Evolutionary conservation across 2,888 invertebrate genomes (phyloP).

Genomic region (Lasioglossum vierecki): DNA sequence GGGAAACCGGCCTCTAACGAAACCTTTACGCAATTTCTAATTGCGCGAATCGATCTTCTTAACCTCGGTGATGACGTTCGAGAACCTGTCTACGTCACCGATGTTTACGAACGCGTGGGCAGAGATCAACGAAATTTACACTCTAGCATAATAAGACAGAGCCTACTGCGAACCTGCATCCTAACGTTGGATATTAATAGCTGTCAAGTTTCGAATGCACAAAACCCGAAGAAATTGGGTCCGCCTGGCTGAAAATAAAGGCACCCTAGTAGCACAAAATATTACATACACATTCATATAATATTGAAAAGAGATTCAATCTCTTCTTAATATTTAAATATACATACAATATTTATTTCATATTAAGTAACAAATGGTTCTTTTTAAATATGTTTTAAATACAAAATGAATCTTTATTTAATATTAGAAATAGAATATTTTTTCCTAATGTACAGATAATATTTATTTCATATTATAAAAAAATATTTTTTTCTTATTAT

Average conservation of each 20-base stretch:
- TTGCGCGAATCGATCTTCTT: neutral
- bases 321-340: too few species aligned
- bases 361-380: too few species aligned
- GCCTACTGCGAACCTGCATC: neutral
- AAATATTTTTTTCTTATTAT: too few species aligned
- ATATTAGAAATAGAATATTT: too few species aligned
- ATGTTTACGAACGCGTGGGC: neutral
- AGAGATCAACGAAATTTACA: neutral
- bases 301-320: too few species aligned
- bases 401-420: too few species aligned
- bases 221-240: constrained; percentile 3
- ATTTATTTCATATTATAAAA: too few species aligned
- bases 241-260: neutral
- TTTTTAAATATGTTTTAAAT: too few species aligned
- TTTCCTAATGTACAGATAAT: too few species aligned
- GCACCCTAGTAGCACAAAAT: too few species aligned
- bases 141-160: neutral
- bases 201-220: neutral
- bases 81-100: neutral
- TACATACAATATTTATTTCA: too few species aligned
- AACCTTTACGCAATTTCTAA: neutral
- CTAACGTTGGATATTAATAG: neutral
- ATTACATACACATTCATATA: too few species aligned
- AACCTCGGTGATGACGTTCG: neutral
- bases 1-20: neutral